phyloP scores from a whole-genome alignment of 1,140 invertebrate species.

The Ericerus pela region DNA sequence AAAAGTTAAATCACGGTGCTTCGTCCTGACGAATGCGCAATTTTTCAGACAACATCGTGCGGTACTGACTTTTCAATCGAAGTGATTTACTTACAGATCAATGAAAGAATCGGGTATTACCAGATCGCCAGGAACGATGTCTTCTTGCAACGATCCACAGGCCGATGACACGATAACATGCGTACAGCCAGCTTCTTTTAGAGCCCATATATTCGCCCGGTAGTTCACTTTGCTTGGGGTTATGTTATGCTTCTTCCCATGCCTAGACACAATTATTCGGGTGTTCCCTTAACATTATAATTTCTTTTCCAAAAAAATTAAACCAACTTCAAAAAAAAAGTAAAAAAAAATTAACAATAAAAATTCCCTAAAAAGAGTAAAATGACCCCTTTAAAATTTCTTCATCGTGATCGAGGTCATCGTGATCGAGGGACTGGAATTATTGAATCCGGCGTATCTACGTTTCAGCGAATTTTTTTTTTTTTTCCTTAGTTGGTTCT shows the following conservation, averaged over 20 bases:
- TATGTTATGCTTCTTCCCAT: conserved; percentile 71
- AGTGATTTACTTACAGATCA: conserved; percentile 46
- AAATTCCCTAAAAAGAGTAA: not conserved
- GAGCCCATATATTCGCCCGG: conserved; percentile 89
- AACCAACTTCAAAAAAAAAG: too few relatives aligned
- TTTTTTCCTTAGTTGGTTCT: too few relatives aligned
- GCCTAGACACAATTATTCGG: too few relatives aligned
- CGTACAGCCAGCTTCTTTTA: conserved; percentile 75
- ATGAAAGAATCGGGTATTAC: conserved; percentile 88
- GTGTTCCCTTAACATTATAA: conserved; percentile 10
- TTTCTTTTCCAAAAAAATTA: not conserved
- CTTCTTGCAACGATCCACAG: conserved; percentile 78
- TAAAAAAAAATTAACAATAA: not conserved
- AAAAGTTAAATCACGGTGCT: conserved; percentile 65
- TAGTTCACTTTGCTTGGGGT: conserved; percentile 81
- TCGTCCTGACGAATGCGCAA: conserved; percentile 37
- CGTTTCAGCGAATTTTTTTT: too few relatives aligned
- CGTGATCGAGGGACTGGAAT: too few relatives aligned
- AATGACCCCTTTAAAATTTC: too few relatives aligned
- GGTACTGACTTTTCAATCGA: not conserved
- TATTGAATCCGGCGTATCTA: too few relatives aligned
- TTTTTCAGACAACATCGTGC: not conserved
- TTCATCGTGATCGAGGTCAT: too few relatives aligned
- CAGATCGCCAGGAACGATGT: conserved; percentile 74
- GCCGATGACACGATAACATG: conserved; percentile 84